Conservation (phyloP, 2,888 invertebrate genomes). For the Lithophane leautieri region DNA sequence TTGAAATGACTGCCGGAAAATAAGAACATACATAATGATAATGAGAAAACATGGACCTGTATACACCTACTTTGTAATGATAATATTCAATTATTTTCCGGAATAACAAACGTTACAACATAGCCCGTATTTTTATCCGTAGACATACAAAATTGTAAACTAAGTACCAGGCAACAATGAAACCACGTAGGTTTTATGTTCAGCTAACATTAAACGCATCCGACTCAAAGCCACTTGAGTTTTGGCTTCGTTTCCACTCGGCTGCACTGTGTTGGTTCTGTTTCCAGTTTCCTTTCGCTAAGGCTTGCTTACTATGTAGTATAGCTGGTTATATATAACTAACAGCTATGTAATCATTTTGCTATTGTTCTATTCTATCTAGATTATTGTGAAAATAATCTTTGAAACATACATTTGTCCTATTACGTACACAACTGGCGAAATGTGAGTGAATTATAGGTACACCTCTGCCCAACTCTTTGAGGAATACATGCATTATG, state of each 20-base stretch:
- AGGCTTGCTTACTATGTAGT: constrained; percentile 16
- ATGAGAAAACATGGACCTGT: too few species aligned
- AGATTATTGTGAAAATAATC: not conserved
- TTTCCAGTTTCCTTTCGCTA: constrained; percentile 24
- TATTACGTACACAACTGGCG: too few species aligned
- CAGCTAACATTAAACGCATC: constrained; percentile 54
- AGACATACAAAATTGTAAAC: constrained; percentile 11
- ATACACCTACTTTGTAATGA: too few species aligned
- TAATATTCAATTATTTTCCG: not conserved
- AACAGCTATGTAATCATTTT: not conserved
- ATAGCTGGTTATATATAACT: not conserved
- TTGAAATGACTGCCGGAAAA: too few species aligned
- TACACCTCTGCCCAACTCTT: too few species aligned
- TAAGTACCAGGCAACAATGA: constrained; percentile 38
- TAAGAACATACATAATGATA: too few species aligned
- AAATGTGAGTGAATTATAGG: too few species aligned
- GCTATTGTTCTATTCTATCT: not conserved
- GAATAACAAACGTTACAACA: not conserved
- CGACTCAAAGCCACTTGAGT: constrained; percentile 52
- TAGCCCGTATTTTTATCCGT: not conserved
- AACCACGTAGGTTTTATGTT: constrained; percentile 34
- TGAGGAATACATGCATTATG: too few species aligned
- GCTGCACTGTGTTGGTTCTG: constrained; percentile 51
- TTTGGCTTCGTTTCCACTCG: constrained; percentile 45
- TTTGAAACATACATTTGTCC: not conserved